A percentile compares a stretch with the other conserved stretches of the same genome.
Conservation (phyloP, 2,113 vertebrate species). For the Seriola quinqueradiata region DNA sequence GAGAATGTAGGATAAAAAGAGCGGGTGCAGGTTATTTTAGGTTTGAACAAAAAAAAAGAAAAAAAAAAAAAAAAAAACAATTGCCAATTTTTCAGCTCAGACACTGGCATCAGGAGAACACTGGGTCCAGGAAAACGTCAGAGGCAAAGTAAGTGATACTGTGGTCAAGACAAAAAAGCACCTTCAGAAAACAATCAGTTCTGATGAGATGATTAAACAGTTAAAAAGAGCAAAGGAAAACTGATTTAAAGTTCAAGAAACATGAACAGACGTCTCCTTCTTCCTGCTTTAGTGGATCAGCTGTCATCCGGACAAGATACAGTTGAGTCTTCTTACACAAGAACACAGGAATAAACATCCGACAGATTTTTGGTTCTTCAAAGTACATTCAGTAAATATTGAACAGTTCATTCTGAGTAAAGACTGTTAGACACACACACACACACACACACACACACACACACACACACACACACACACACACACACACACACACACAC, state of each 20-base stretch:
- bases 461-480: no score
- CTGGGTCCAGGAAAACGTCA: slow-evolving; percentile 39
- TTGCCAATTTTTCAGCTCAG: slow-evolving; percentile 33
- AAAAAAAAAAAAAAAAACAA: slow-evolving; percentile 36
- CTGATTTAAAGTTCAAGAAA: not conserved
- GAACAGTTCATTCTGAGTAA: not conserved
- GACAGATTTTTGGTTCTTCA: not conserved
- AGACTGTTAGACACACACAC: no score
- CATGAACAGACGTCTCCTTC: not conserved
- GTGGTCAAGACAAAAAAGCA: slow-evolving; percentile 8
- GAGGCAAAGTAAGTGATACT: not conserved
- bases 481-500: no score
- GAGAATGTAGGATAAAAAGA: slow-evolving; percentile 22
- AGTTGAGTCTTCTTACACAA: no score
- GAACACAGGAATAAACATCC: no score
- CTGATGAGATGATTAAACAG: not conserved
- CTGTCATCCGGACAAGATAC: not conserved
- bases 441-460: no score
- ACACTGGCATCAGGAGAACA: slow-evolving; percentile 19
- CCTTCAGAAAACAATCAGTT: slow-evolving; percentile 9
- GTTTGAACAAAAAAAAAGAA: slow-evolving; percentile 26
- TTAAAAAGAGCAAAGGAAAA: not conserved
- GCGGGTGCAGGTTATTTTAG: not conserved
- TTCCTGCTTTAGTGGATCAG: not conserved
- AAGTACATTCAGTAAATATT: slow-evolving; percentile 2